Evolutionary conservation across 2,888 invertebrate species (phyloP).

Genomic region (Polymixis lichenea): DNA sequence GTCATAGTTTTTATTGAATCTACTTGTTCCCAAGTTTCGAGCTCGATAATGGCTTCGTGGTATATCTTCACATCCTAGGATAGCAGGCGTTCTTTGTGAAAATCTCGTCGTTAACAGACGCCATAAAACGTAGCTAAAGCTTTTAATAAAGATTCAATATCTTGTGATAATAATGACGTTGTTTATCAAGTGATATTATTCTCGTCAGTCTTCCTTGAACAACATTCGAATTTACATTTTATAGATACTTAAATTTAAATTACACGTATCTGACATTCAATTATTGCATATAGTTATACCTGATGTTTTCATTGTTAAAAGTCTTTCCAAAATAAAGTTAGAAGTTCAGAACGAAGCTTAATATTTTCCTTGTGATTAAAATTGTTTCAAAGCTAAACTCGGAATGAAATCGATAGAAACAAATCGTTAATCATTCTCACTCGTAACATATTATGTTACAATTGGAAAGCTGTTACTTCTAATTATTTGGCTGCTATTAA

Average conservation of each 20-base stretch:
- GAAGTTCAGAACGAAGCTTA: not conserved
- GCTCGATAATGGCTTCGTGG: not conserved
- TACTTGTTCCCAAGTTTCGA: not conserved
- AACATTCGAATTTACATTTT: not conserved
- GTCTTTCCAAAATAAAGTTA: not conserved
- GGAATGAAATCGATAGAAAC: conserved; percentile 20
- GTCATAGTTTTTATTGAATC: not conserved
- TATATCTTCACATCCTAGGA: not conserved
- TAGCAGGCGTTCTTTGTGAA: not conserved
- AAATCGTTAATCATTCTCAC: conserved; percentile 17
- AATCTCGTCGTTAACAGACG: not conserved
- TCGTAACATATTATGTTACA: conserved; percentile 43
- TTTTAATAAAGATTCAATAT: too few species aligned
- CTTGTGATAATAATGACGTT: conserved; percentile 11
- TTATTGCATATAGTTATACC: not conserved
- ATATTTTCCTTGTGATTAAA: too few species aligned
- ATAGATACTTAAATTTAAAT: not conserved
- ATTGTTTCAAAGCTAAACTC: conserved; percentile 20
- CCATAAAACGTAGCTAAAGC: conserved; percentile 3
- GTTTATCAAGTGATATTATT: not conserved
- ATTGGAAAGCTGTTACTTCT: conserved; percentile 29
- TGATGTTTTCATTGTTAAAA: not conserved
- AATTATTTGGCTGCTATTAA: conserved; percentile 22
- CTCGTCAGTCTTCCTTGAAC: not conserved
- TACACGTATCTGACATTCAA: not conserved